Evolutionary conservation across 2,797 vertebrate genomes (phyloP), one percentile per base, ranked within the genome.

Genomic region (Myotis pilosus): DNA sequence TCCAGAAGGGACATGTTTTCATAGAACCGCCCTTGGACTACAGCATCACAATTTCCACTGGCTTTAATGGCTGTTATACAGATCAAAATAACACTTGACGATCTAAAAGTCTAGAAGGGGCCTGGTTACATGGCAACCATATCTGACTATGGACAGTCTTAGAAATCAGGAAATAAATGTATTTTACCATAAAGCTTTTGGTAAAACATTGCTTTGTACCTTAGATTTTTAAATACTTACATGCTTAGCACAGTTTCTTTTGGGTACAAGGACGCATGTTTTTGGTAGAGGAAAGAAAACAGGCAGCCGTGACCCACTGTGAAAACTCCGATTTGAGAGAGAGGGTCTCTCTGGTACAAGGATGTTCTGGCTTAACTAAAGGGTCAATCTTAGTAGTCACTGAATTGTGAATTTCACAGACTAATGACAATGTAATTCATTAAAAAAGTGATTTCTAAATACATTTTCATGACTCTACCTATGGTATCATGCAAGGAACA

Each of bases 1-100:
- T 66, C 72, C 84, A 74, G 76, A 96, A 94, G 49, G 49, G 57
- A 57, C 25, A 10, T 30, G 20, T 66, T 92, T 95, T 84, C 33
- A 53, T 2, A 78, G 74, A 89, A 55, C 38, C 81, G 38, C 10
- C 72, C 33, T 20, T 74, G 30, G 64, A 72, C 30, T 25, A 57
- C 11, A 78, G 66, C 60, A 64, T 44, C 89, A 93, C 33, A 79
- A 38, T 89, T 72, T 84, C 83, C 60, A 90, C 28, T 55, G 75
- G 55, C n/a, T 71, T 89, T 23, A 94, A 57, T 72, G 79, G 30
- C 51, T 55, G 15, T 44, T 60, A 47, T 17, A 22, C 11, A 68
- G 38, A 93, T 72, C 47, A 60, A 87, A 94, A 96, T 23, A 47
- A 79, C 30, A 38, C 0, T 0, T 23, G 36, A 30, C 5, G 22